These are phyloP conservation scores for Tiliacea citrago DNA, from an alignment of 2,888 invertebrate genomes.

Conservation along the genomic window DNA sequence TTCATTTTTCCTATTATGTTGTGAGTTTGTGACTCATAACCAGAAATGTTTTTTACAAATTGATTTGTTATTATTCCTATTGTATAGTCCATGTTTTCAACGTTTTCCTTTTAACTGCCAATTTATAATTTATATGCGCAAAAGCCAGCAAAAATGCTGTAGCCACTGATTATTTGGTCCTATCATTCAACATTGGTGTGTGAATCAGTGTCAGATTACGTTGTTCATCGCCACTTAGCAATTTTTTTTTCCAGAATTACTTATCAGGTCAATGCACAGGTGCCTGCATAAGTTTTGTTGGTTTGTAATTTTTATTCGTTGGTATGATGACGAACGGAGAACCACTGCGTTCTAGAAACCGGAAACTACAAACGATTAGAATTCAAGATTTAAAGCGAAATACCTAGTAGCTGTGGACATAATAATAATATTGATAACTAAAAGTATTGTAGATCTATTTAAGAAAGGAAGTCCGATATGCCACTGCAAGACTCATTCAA, in stretches of 20 bases:
- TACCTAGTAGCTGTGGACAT: background rate
- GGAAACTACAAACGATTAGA: slow-evolving; percentile 25
- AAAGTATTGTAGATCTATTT: no score
- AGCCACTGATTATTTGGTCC: background rate
- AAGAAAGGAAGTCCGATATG: background rate
- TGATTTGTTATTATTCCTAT: background rate
- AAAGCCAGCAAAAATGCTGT: background rate
- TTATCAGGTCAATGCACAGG: background rate
- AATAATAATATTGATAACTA: no score
- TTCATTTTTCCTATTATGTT: slow-evolving; percentile 20
- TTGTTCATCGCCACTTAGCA: background rate
- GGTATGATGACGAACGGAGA: background rate
- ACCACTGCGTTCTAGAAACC: background rate
- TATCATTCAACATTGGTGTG: background rate
- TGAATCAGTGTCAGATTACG: background rate
- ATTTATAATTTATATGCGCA: background rate
- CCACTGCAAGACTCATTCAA: background rate
- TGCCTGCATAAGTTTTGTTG: background rate
- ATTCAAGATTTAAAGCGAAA: slow-evolving; percentile 1
- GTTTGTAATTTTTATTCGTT: background rate
- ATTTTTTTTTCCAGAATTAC: background rate
- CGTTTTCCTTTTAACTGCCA: background rate
- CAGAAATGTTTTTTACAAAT: slow-evolving; percentile 14
- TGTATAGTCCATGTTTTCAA: background rate
- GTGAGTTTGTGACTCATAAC: slow-evolving; percentile 23